Evolutionary conservation across 2,113 vertebrate species (phyloP), one percentile per base, ranked within the genome.

Genomic region (Campylorhamphus procurvoides): DNA sequence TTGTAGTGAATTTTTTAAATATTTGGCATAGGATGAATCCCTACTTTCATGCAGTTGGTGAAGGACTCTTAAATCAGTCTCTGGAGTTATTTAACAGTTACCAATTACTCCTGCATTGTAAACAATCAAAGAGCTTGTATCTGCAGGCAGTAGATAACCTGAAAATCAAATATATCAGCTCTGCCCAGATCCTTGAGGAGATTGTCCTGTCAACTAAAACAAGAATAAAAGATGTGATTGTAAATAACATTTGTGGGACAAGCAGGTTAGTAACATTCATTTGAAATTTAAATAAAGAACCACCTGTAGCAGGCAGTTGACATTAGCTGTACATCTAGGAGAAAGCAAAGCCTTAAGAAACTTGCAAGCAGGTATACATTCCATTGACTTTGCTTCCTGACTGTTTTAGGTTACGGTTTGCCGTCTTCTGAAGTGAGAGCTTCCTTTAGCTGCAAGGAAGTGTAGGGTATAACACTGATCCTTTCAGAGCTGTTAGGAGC

Each of bases 91-190:
- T 96, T 97, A 97, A 95, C 7, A 1, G 92, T 86, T 95, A 94
- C 91, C 95, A 96, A 96, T 97, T 97, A 97, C 92, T 92, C 35
- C 94, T 95, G 92, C 83, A 91, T 96, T 93, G 96, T 98, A 97
- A 97, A 97, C 95, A 97, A 96, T 97, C 94, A 85, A 93, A 97
- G 91, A 78, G 74, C 88, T 96, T 97, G 80, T 97, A 96, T 96
- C 97, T 97, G 97, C 95, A 97, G 96, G 97, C 97, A 95, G 89
- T 96, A 97, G 98, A 97, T 97, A 97, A 97, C 96, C 93, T 96
- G 90, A 95, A 97, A 97, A 97, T 98, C 96, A 97, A 97, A 97
- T 97, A 95, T 86, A 98, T 98, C 93, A 96, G 91, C 79, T 96
- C 94, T 94, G 71, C 94, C 50, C 83, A 97, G 96, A 96, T 96